Evolutionary conservation across 2,888 invertebrate genomes (phyloP).

Genomic region (Taphrorychus bicolor): DNA sequence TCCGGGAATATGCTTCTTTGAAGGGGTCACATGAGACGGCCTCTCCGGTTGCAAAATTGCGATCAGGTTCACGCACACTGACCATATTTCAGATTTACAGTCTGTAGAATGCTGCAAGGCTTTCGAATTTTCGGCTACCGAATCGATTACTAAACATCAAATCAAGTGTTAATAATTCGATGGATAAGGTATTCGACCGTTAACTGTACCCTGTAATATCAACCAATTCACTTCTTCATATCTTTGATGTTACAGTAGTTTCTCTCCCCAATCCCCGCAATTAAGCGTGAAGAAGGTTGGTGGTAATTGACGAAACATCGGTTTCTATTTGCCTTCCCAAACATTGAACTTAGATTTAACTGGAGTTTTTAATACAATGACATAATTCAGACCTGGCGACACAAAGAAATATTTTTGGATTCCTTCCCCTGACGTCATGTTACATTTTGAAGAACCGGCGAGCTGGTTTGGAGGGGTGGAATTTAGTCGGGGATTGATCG

Average conservation of each 20-base stretch:
- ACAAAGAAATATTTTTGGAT: too few relatives aligned
- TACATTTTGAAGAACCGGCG: not conserved
- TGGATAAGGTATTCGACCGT: slow-evolving; percentile 1
- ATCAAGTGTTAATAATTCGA: not conserved
- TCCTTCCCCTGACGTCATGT: not conserved
- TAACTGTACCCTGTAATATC: not conserved
- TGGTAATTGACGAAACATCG: too few relatives aligned
- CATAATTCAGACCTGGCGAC: too few relatives aligned
- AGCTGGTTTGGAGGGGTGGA: slow-evolving; percentile 7
- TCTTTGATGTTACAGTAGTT: too few relatives aligned
- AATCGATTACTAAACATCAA: slow-evolving; percentile 2
- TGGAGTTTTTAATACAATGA: too few relatives aligned
- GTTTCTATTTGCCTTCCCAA: too few relatives aligned
- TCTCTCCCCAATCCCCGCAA: too few relatives aligned
- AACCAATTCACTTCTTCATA: too few relatives aligned
- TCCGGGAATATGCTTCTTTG: slow-evolving; percentile 17
- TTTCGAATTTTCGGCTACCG: slow-evolving; percentile 18
- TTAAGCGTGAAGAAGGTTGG: too few relatives aligned
- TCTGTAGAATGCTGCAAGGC: slow-evolving; percentile 10
- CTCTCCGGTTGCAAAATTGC: slow-evolving; percentile 28
- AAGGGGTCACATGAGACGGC: slow-evolving; percentile 23
- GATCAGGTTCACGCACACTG: slow-evolving; percentile 17
- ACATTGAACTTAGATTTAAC: too few relatives aligned
- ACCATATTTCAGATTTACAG: slow-evolving; percentile 15
- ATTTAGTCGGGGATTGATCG: slow-evolving; percentile 28